Evolutionary conservation across 92 coral and sea anemone genomes (phyloP), one percentile per base, ranked within the genome.

Genomic region (Parazoanthus atlanticus): DNA sequence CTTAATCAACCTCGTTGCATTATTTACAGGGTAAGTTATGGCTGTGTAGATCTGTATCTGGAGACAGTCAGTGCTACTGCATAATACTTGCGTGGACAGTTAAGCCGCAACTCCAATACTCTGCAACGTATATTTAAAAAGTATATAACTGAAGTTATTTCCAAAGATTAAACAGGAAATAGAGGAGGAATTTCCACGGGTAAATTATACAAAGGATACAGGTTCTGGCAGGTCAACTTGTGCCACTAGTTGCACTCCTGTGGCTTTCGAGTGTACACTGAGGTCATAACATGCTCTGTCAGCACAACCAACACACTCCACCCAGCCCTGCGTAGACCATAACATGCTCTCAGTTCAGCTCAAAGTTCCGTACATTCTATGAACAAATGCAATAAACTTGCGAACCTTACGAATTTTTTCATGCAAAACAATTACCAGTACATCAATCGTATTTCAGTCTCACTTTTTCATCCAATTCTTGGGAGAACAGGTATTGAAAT

Each of bases 241-340:
- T 23, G 99, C 99, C 28, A 97, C 98, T n/a, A 97, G 86, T 79
- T 86, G 92, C 5, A 91, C 97, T 28, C 99, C 99, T 28, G 98
- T 88, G 10, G 97, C 96, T 89, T 97, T 97, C 7, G 99, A 92
- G 89, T 97, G 99, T 15, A 96, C 98, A 30, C 91, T 72, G 65
- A 97, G 91, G 78, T 97, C 99, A 93, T 86, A 97, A 38, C 99
- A 97, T 4, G 99, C 99, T 75, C 99, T 88, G 85, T 97, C 99
- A 3, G 99, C 99, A 79, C 96, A 91, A 16, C 99, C 99, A 15
- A 97, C 99, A 70, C 99, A 97, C 80, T 97, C 99, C 49, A 97
- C 96, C 99, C 99, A 97, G 56, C 99, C 99, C 99, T 97, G 91
- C 4, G 56, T n/a, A 40, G 64, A 80, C 30, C 67, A 32, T 11